Evolutionary conservation across 2,888 invertebrate genomes (phyloP).

Genomic region (Mycalesis mineus): DNA sequence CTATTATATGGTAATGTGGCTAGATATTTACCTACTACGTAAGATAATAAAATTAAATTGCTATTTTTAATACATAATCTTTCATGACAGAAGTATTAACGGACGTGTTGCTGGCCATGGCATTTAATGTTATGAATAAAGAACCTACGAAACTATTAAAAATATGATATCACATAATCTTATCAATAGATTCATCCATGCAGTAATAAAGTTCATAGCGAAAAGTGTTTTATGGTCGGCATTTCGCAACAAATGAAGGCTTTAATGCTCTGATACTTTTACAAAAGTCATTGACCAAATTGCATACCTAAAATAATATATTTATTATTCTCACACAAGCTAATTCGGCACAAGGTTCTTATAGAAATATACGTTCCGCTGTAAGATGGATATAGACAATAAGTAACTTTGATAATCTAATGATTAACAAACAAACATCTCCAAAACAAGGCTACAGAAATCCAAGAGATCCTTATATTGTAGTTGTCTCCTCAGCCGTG

Average conservation of each 20-base stretch:
- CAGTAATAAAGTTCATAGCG: slow-evolving; percentile 11
- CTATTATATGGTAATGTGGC: too few relatives aligned
- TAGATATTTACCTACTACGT: too few relatives aligned
- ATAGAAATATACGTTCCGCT: slow-evolving; percentile 15
- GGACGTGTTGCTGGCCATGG: not conserved
- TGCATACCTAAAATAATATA: slow-evolving; percentile 32
- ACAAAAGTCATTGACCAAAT: slow-evolving; percentile 38
- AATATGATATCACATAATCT: not conserved
- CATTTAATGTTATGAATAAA: not conserved
- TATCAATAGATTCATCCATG: not conserved
- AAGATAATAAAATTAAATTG: too few relatives aligned
- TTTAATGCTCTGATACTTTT: slow-evolving; percentile 37
- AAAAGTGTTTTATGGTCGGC: slow-evolving; percentile 29
- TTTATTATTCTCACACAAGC: slow-evolving; percentile 24
- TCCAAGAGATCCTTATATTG: too few relatives aligned
- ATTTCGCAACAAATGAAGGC: slow-evolving; percentile 33
- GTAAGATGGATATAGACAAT: slow-evolving; percentile 15
- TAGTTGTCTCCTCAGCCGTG: too few relatives aligned
- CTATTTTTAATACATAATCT: too few relatives aligned
- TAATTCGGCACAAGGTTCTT: slow-evolving; percentile 34
- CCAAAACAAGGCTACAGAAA: too few relatives aligned
- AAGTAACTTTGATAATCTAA: not conserved
- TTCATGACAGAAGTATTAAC: too few relatives aligned
- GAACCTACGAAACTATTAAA: not conserved
- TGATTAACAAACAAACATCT: not conserved